phyloP scores from a whole-genome alignment of 2,797 vertebrate species.

The Dermochelys coriacea region DNA sequence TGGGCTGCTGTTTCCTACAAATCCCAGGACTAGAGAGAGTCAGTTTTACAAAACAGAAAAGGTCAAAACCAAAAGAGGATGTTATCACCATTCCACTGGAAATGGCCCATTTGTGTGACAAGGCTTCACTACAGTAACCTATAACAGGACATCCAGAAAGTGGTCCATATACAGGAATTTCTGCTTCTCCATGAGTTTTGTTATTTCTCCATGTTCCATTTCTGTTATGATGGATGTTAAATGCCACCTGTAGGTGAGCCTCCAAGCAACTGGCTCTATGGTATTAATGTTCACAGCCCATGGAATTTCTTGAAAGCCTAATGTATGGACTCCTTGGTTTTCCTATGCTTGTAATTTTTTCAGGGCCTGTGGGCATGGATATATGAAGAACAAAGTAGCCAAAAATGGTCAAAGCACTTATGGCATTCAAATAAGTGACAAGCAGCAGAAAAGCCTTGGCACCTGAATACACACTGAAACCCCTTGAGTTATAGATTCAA shows the following conservation, averaged over 20 bases:
- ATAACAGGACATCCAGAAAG: not conserved
- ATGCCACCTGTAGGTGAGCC: not conserved
- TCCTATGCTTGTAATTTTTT: not conserved
- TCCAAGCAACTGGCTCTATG: not conserved
- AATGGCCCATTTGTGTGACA: slow-evolving; percentile 14
- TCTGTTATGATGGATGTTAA: not conserved
- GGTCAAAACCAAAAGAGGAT: not conserved
- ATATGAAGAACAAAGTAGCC: not conserved
- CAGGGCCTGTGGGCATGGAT: not conserved
- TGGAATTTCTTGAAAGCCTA: not conserved
- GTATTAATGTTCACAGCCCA: not conserved
- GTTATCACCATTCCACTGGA: slow-evolving; percentile 3
- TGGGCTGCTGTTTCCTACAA: not conserved
- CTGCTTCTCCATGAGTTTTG: not conserved
- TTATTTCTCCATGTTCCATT: not conserved
- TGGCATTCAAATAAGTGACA: not conserved
- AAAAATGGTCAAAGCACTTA: not conserved
- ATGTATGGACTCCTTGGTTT: not conserved
- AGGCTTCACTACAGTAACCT: slow-evolving; percentile 3
- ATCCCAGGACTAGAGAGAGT: not conserved
- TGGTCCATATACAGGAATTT: not conserved
- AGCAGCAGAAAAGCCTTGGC: not conserved
- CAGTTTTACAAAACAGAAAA: slow-evolving; percentile 6
- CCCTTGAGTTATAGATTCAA: slow-evolving; percentile 12
- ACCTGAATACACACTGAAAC: not conserved